Evolutionary conservation across 2,888 invertebrate species (phyloP).

Genomic region (Parnassius mnemosyne): DNA sequence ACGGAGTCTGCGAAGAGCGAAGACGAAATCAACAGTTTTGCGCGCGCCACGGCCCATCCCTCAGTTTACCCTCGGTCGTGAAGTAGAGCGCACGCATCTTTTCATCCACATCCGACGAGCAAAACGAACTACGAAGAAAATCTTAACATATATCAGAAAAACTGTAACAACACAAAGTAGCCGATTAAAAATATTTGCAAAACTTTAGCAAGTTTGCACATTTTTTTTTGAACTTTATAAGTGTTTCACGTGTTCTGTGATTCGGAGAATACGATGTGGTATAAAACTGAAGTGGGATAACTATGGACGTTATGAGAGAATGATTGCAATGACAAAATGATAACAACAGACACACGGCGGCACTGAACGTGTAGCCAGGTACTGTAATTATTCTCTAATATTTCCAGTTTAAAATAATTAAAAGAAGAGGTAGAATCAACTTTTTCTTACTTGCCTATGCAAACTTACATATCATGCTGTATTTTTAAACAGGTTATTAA

Average conservation of each 20-base stretch:
- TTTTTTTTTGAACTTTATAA: constrained; percentile 32
- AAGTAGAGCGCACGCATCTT: constrained; percentile 47
- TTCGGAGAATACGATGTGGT: constrained; percentile 51
- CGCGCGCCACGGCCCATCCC: constrained; percentile 62
- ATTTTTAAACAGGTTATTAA: too few relatives aligned
- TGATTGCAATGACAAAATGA: constrained; percentile 56
- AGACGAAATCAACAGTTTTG: constrained; percentile 68
- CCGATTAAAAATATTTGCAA: not conserved
- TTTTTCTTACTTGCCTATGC: too few relatives aligned
- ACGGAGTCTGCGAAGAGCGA: constrained; percentile 44
- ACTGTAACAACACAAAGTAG: not conserved
- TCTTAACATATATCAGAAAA: constrained; percentile 21
- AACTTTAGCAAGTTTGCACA: constrained; percentile 15
- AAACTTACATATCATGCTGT: too few relatives aligned
- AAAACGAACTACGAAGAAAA: constrained; percentile 41
- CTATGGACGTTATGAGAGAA: constrained; percentile 40
- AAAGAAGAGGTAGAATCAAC: not conserved
- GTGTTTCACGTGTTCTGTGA: constrained; percentile 35
- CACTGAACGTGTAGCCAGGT: constrained; percentile 55
- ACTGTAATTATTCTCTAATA: constrained; percentile 26
- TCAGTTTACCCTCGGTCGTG: constrained; percentile 36
- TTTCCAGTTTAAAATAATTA: not conserved
- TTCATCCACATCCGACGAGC: constrained; percentile 27
- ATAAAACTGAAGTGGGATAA: constrained; percentile 58
- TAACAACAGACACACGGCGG: constrained; percentile 39